phyloP scores from a whole-genome alignment of 2,113 vertebrate species.

The cat (Felis catus) region DNA sequence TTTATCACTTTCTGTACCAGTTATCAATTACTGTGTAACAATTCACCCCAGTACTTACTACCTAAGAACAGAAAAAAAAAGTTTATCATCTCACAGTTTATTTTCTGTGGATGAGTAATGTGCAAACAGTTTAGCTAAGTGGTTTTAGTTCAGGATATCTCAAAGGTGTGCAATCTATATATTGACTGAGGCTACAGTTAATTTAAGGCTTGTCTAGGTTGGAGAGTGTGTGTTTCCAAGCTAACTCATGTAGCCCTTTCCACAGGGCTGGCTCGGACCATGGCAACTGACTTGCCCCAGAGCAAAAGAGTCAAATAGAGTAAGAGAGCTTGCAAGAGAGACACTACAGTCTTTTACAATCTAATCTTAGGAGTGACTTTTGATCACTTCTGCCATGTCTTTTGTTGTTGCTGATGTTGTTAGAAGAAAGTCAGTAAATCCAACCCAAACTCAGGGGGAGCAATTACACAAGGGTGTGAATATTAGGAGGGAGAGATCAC shows the following conservation, averaged over 20 bases:
- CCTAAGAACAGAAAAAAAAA: neutral
- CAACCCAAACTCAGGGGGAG: neutral
- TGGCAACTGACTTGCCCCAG: neutral
- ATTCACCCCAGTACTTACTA: neutral
- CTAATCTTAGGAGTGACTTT: neutral
- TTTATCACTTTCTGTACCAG: neutral
- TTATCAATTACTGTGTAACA: neutral
- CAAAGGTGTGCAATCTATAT: neutral
- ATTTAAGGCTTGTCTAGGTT: neutral
- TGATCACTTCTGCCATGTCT: neutral
- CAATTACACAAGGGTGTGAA: neutral
- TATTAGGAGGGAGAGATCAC: neutral
- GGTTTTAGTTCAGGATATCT: neutral
- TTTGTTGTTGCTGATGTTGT: neutral
- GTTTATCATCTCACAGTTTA: neutral
- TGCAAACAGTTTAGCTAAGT: neutral
- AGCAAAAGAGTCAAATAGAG: neutral
- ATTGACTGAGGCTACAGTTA: neutral
- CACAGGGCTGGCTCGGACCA: neutral
- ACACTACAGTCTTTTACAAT: neutral
- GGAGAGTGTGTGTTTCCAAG: too few relatives aligned
- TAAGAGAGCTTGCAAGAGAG: neutral
- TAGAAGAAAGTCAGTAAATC: neutral
- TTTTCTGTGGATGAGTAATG: neutral
- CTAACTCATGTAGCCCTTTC: neutral